Conservation (phyloP, 1,140 invertebrate genomes). For the Eurosta solidaginis region DNA sequence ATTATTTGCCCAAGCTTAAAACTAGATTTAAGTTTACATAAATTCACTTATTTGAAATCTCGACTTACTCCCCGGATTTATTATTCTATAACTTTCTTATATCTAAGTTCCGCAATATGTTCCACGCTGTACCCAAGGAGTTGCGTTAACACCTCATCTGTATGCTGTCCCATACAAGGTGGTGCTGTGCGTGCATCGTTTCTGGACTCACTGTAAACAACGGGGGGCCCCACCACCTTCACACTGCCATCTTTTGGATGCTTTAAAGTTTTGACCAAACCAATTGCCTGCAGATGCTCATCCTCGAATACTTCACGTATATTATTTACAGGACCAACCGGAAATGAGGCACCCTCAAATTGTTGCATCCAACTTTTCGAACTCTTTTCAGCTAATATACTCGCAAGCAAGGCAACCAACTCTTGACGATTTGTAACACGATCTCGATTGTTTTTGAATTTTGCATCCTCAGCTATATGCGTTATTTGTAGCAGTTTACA, state of each 20-base stretch:
- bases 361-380: constrained; percentile 77
- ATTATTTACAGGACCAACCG: constrained; percentile 88
- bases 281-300: constrained; percentile 78
- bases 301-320: constrained; percentile 86
- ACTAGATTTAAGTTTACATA: not conserved
- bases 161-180: constrained; percentile 87
- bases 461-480: constrained; percentile 67
- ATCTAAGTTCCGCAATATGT: constrained; percentile 66
- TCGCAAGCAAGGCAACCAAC: constrained; percentile 69
- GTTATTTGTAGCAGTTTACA: constrained; percentile 69
- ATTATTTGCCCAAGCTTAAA: no score
- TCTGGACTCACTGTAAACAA: constrained; percentile 74
- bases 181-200: constrained; percentile 77
- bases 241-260: constrained; percentile 75
- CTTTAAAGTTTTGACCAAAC: constrained; percentile 75
- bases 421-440: constrained; percentile 78
- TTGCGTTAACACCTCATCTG: constrained; percentile 72
- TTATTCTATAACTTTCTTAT: constrained; percentile 63
- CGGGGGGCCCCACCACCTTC: constrained; percentile 85
- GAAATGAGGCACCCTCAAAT: constrained; percentile 78
- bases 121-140: constrained; percentile 71
- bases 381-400: constrained; percentile 69
- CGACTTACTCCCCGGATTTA: not conserved
- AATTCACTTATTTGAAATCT: not conserved
- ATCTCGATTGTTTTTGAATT: constrained; percentile 73